Conservation (phyloP, 2,797 vertebrate species). For the Acanthurus tractus region DNA sequence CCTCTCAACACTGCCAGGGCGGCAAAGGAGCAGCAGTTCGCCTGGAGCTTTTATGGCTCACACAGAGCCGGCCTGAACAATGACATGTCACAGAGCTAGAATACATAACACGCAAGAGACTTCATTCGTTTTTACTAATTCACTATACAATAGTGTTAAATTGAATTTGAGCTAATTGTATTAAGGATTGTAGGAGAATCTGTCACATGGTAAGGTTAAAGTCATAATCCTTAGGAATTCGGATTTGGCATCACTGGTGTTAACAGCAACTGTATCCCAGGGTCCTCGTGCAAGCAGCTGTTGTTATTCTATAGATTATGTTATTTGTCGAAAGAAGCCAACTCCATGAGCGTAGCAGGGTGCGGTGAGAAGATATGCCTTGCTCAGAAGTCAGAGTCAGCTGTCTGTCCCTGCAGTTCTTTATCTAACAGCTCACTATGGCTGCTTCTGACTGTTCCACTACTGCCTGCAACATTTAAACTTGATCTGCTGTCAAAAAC, state of each 20-base stretch:
- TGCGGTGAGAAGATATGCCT: not conserved
- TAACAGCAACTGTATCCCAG: not conserved
- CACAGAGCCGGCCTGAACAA: conserved; percentile 21
- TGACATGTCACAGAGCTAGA: conserved; percentile 26
- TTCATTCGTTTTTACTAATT: conserved; percentile 2
- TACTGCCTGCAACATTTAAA: too few species aligned
- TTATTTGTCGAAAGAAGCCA: not conserved
- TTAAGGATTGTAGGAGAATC: not conserved
- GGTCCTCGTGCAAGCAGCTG: not conserved
- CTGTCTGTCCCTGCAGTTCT: conserved; percentile 2
- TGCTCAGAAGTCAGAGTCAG: not conserved
- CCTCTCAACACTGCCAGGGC: conserved; percentile 42
- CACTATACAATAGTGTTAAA: not conserved
- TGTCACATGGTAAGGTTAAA: not conserved
- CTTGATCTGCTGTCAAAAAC: not conserved
- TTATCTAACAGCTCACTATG: not conserved
- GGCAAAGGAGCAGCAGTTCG: conserved; percentile 46
- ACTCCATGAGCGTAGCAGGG: not conserved
- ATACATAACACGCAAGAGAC: not conserved
- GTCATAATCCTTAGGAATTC: not conserved
- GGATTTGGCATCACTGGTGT: not conserved
- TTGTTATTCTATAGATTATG: not conserved
- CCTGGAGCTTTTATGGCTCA: conserved; percentile 40
- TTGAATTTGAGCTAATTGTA: not conserved
- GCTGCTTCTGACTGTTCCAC: not conserved